Base-by-base conservation (phyloP, 2,113 vertebrate genomes). In the Turdus rufiventris region DNA sequence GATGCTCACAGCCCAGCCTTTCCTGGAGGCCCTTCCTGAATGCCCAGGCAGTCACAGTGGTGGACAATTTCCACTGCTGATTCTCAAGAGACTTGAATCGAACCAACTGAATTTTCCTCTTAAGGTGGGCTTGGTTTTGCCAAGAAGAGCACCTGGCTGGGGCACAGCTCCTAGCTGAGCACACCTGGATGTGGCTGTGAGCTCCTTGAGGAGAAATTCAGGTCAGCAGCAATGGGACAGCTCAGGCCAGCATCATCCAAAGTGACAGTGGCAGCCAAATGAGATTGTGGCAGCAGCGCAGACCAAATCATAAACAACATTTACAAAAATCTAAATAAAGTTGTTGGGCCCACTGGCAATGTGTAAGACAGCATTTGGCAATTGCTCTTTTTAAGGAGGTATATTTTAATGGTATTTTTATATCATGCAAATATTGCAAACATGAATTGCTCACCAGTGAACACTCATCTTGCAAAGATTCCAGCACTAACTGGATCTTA, bases 371-470 rank as follows among this genome's bases (percentile, higher is more conserved):
- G 33, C 62, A 89, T 91, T 88, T 95, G 66, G 87, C 77, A 70
- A 82, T 85, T 94, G 89, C 87, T 95, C 84, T 95, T 94, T 91
- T 80, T 76, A 91, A 91, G 90, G 77, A 88, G 62, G 45, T 72
- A 5, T 85, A 85, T 92, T 94, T 91, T 89, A 91, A 82, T 89
- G 62, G 33, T 85, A 95, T 95, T 95, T 95, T 96, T 95, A 76
- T 85, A 85, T 87, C 47, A 58, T 80, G 74, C 54, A 96, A 84
- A 73, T 94, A 95, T 70, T 94, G 66, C 87, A 94, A 94, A 94
- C 91, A 95, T 25, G 58, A 95, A 95, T 91, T 91, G 91, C 85
- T 91, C 81, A 93, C 77, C 34, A 51, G 89, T 95, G 95, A 91
- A 85, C 65, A 61, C 70, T 96, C 81, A 54, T 85, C 66, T 89